These are phyloP conservation scores for Chrysochloris asiatica DNA, from an alignment of 2,113 vertebrate species.

Conservation along the genomic window DNA sequence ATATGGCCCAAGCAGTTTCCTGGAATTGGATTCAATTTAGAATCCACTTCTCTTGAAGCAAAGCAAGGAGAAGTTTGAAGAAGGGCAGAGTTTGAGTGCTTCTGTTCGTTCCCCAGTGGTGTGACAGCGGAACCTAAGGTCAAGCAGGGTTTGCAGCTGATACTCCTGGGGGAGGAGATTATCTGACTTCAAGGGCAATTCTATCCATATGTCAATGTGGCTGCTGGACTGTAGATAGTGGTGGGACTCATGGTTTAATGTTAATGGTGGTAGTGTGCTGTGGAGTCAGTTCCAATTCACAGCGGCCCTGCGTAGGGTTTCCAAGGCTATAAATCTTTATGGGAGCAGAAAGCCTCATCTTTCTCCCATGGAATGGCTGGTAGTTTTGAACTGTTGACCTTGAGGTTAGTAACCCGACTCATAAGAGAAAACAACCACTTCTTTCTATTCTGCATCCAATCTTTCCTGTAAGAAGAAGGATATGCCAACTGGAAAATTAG, in stretches of 20 bases:
- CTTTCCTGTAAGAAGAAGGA: neutral
- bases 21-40: neutral
- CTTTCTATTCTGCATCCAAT: neutral
- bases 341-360: too few species aligned
- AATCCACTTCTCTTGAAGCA: neutral
- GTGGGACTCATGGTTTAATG: neutral
- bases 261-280: too few species aligned
- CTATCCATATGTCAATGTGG: neutral
- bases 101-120: neutral
- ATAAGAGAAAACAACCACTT: neutral
- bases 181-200: neutral
- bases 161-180: neutral
- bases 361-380: too few species aligned
- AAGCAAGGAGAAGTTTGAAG: neutral
- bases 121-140: neutral
- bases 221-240: neutral
- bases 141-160: neutral
- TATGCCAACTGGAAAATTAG: neutral
- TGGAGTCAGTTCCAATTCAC: too few species aligned
- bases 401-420: too few species aligned
- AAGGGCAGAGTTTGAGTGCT: neutral
- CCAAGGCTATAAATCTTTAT: too few species aligned
- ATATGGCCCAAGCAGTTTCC: neutral
- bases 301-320: too few species aligned
- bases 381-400: too few species aligned